Evolutionary conservation across 2,888 invertebrate genomes (phyloP).

Genomic region (Onthophagus sagittarius): DNA sequence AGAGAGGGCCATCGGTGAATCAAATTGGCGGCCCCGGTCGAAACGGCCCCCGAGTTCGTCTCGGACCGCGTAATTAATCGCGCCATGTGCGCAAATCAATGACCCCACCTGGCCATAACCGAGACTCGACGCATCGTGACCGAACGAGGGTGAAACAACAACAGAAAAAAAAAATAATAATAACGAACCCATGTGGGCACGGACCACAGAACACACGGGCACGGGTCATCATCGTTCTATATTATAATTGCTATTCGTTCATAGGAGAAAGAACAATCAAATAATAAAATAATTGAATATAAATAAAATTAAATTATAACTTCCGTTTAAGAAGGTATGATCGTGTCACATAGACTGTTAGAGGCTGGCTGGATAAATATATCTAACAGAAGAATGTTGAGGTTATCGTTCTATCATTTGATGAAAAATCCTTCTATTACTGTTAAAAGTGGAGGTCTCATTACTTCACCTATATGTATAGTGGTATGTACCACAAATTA

Average conservation of each 20-base stretch:
- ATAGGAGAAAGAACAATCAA: background rate
- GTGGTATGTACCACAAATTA: too few species aligned
- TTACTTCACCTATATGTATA: too few species aligned
- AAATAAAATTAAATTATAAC: too few species aligned
- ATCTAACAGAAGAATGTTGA: too few species aligned
- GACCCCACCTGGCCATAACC: conserved; percentile 38
- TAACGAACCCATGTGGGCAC: conserved; percentile 21
- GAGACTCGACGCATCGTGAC: background rate
- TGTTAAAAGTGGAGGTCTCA: too few species aligned
- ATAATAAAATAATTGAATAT: too few species aligned
- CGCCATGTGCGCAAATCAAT: conserved; percentile 43
- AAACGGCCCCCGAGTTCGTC: background rate
- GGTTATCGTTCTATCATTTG: too few species aligned
- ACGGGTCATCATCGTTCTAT: conserved; percentile 25
- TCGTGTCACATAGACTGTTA: too few species aligned
- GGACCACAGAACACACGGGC: conserved; percentile 19
- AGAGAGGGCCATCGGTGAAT: conserved; percentile 29
- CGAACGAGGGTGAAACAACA: conserved; percentile 28
- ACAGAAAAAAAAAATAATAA: background rate
- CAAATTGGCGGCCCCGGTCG: conserved; percentile 32
- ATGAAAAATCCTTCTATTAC: too few species aligned
- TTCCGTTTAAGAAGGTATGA: too few species aligned
- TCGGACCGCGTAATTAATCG: conserved; percentile 39
- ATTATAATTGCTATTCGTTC: conserved; percentile 11
- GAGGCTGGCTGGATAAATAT: too few species aligned